These are phyloP conservation scores for Pachypanchax playfairii DNA, from an alignment of 2,113 vertebrate genomes.

Conservation along the genomic window DNA sequence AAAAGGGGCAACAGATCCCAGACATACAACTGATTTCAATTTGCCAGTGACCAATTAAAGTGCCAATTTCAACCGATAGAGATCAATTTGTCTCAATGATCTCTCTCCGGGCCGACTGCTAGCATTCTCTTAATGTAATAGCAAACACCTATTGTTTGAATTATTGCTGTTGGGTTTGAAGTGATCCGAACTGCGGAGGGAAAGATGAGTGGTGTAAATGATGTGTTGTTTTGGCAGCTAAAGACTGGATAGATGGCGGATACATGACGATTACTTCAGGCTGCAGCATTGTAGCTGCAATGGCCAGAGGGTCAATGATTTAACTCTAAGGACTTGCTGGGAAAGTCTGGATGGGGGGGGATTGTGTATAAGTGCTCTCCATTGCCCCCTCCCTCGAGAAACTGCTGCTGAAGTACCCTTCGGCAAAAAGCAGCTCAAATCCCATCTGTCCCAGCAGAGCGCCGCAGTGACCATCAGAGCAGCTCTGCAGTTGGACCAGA, in stretches of 20 bases:
- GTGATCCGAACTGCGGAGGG: conserved; percentile 53
- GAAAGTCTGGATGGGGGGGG: conserved; percentile 62
- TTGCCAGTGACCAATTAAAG: conserved; percentile 97
- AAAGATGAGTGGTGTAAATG: conserved; percentile 41
- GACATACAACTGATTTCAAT: conserved; percentile 93
- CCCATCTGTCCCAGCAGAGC: conserved; percentile 67
- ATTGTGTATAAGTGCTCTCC: conserved; percentile 66
- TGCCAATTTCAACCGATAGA: conserved; percentile 97
- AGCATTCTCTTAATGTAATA: conserved; percentile 80
- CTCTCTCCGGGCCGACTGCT: conserved; percentile 93
- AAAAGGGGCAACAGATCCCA: too few relatives aligned
- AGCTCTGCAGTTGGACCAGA: conserved; percentile 42
- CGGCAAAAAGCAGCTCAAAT: conserved; percentile 67
- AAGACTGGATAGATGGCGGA: conserved; percentile 36
- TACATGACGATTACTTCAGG: conserved; percentile 50
- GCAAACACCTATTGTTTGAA: conserved; percentile 72
- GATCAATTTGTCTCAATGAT: conserved; percentile 99
- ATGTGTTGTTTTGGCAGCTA: conserved; percentile 58
- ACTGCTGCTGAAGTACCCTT: conserved; percentile 69
- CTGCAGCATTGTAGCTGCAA: conserved; percentile 44
- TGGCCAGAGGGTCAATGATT: conserved; percentile 65
- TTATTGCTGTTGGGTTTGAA: conserved; percentile 41
- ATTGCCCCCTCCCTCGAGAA: conserved; percentile 42
- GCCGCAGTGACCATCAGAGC: conserved; percentile 42
- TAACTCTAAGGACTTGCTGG: conserved; percentile 60